Percentiles rank a stretch among this genome's conserved stretches.
Evolutionary conservation across 2,888 invertebrate genomes (phyloP).

Genomic region (Andricus curvator): DNA sequence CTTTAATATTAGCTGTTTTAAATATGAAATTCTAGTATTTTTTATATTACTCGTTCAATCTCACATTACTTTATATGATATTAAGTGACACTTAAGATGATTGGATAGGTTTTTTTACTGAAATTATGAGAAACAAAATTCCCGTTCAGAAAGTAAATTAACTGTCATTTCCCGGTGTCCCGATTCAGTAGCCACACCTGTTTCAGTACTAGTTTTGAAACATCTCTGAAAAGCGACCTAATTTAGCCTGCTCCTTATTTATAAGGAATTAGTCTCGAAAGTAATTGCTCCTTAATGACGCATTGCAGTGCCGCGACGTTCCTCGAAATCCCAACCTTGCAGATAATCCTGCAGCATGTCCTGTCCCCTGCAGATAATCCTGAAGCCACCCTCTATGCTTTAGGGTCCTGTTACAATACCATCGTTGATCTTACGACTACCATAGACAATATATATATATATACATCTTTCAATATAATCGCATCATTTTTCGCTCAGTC

Average conservation of each 20-base stretch:
- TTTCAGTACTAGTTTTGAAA: not conserved
- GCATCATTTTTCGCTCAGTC: slow-evolving; percentile 27
- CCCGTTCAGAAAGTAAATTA: no score
- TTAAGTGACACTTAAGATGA: no score
- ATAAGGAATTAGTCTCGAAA: slow-evolving; percentile 38
- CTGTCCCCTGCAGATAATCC: slow-evolving; percentile 36
- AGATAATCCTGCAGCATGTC: slow-evolving; percentile 38
- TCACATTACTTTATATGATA: no score
- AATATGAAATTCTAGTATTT: not conserved
- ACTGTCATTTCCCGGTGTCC: no score
- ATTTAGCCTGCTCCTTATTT: slow-evolving; percentile 38
- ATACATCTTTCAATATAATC: not conserved
- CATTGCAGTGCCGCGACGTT: slow-evolving; percentile 33
- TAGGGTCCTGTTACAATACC: slow-evolving; percentile 22
- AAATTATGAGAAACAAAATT: no score
- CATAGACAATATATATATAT: not conserved
- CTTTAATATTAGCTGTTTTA: not conserved
- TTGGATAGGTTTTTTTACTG: no score
- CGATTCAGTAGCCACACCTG: no score
- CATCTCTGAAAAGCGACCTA: slow-evolving; percentile 11
- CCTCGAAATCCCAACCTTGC: slow-evolving; percentile 27
- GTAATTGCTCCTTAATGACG: slow-evolving; percentile 39
- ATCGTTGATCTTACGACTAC: not conserved
- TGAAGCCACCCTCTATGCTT: slow-evolving; percentile 22
- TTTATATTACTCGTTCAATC: no score